Base-by-base conservation (phyloP, 2,113 vertebrate species). In the Morone saxatilis region DNA sequence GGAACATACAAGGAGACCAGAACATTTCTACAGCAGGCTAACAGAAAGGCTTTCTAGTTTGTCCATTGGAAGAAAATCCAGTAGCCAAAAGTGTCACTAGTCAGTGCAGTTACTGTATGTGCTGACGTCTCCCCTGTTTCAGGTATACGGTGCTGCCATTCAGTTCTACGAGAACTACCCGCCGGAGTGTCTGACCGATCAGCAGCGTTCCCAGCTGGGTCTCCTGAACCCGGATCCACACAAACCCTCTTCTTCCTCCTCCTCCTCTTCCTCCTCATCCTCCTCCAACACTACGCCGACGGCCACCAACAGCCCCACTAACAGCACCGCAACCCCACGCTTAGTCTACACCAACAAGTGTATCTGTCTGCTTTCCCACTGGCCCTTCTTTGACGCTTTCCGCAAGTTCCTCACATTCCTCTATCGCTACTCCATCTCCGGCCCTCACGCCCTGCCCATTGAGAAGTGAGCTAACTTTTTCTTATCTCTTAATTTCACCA, bases 311-410 rank as follows among this genome's bases (percentile, higher is more conserved):
- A 50, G 20, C 71, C n/a, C 31, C 69, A 41, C 43, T 10, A 80
- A 45, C 31, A 63, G 62, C 63, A 1, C 25, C 48, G 0, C 25
- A 1, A 4, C 1, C 31, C n/a, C 65, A 1, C 71, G 80, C 70
- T 83, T 96, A 2, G 91, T 98, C 87, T 95, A 99, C 93, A 98
- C 97, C 87, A 99, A 96, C 91, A 99, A 99, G 85, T 99, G 98
- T 89, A 99, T 99, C 94, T 99, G 98, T 78, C 95, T 99, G 79
- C 98, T 99, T 60, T 99, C 98, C 81, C 98, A 98, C 87, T 99
- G 98, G 98, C 98, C 98, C 69, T 99, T 99, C 94, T 99, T 99
- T 53, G 98, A 99, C 51, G 98, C 97, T 81, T 99, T 99, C 95
- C 96, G 96, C 91, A 99, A 98, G 90, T 99, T 99, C 91, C 97